Conservation (phyloP, 2,797 vertebrate genomes). For the Centroberyx gerrardi region DNA sequence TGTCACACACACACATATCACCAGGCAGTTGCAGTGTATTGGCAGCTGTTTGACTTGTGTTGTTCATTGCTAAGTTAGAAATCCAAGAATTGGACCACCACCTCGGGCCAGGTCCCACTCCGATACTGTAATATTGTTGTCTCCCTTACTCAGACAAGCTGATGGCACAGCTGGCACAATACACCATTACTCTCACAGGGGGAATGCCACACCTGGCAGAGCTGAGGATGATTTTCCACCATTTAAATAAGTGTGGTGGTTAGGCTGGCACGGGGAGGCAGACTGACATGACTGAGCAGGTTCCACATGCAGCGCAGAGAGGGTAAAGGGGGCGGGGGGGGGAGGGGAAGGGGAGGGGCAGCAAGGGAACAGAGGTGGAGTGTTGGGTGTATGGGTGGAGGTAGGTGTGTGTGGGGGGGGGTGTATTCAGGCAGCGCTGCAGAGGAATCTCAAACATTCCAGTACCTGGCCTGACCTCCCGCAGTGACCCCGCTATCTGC, state of each 20-base stretch:
- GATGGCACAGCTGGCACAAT: slow-evolving; percentile 72
- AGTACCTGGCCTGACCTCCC: slow-evolving; percentile 35
- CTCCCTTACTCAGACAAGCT: slow-evolving; percentile 59
- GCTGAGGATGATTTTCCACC: slow-evolving; percentile 73
- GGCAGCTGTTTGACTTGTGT: slow-evolving; percentile 27
- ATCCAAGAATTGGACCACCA: slow-evolving; percentile 15
- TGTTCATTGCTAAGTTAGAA: slow-evolving; percentile 20
- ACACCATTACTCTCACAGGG: slow-evolving; percentile 60
- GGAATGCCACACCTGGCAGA: slow-evolving; percentile 78
- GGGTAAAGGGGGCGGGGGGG: slow-evolving; percentile 57
- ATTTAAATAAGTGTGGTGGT: slow-evolving; percentile 69
- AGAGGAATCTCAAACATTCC: slow-evolving; percentile 80
- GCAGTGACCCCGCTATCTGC: slow-evolving; percentile 58
- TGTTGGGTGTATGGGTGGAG: slow-evolving; percentile 19
- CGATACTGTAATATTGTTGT: slow-evolving; percentile 32
- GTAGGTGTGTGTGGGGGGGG: slow-evolving; percentile 37
- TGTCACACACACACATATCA: not conserved
- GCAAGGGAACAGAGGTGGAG: not conserved
- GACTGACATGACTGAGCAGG: slow-evolving; percentile 83
- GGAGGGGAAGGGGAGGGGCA: slow-evolving; percentile 29
- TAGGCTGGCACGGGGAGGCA: slow-evolving; percentile 63
- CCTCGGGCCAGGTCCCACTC: not conserved
- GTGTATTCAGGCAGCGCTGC: slow-evolving; percentile 25
- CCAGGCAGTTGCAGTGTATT: not conserved
- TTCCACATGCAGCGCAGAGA: slow-evolving; percentile 54